Percentiles rank a stretch among this genome's conserved stretches.
Conservation (phyloP, 2,113 vertebrate species). For the Gnathonemus echidnorhynchus region DNA sequence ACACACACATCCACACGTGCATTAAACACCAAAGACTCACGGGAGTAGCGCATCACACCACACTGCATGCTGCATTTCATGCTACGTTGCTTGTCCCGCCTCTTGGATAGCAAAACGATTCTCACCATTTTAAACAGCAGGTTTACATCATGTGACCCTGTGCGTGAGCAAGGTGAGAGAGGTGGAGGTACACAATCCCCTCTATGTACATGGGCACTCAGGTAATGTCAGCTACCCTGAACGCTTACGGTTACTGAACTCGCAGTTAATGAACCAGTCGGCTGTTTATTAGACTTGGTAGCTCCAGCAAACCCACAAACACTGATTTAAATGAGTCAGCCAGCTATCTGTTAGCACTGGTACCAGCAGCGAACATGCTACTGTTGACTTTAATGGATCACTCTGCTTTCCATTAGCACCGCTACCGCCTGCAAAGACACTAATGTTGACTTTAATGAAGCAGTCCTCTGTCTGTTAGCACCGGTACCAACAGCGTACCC, state of each 20-base stretch:
- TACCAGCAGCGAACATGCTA: neutral
- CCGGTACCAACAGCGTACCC: neutral
- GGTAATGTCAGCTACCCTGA: neutral
- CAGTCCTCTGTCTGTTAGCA: neutral
- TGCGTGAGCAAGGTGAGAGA: neutral
- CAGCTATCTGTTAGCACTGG: neutral
- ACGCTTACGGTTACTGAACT: neutral
- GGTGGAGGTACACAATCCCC: neutral
- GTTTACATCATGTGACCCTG: neutral
- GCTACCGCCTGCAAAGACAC: neutral
- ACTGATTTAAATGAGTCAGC: neutral
- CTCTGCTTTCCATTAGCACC: neutral
- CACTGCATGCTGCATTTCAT: neutral
- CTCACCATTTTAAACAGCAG: neutral
- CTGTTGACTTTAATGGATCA: constrained; percentile 54
- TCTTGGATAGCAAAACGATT: neutral
- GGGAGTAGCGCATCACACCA: neutral
- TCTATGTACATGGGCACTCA: neutral
- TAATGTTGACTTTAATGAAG: constrained; percentile 54
- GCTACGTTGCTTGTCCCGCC: neutral
- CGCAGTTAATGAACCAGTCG: neutral
- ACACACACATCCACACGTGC: neutral
- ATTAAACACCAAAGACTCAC: neutral
- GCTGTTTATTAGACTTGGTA: neutral
- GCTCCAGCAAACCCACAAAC: neutral